These are phyloP conservation scores for Bicyclus anynana DNA, from an alignment of 1,140 invertebrate genomes.

Conservation along the genomic window DNA sequence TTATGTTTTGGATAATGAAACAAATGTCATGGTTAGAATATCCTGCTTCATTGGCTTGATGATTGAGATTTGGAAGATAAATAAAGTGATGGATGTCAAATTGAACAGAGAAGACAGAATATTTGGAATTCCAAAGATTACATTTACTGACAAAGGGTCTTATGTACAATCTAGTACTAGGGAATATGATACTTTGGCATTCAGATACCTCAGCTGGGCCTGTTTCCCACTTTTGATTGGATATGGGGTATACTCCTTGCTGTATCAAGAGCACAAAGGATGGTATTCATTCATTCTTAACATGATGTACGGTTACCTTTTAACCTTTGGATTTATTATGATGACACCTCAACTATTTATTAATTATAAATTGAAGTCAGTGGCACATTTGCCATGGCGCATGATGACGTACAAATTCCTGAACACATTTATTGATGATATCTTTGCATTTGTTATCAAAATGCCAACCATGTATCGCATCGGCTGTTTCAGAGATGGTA, in stretches of 20 bases:
- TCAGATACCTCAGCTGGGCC: constrained; percentile 97
- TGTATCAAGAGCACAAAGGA: constrained; percentile 98
- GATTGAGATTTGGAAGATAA: constrained; percentile 99
- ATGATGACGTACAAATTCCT: constrained; percentile 99
- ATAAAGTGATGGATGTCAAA: constrained; percentile 95
- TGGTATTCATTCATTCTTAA: constrained; percentile 97
- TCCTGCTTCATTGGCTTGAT: constrained; percentile 94
- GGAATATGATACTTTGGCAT: constrained; percentile 96
- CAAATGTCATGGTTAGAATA: constrained; percentile 96
- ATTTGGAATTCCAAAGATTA: constrained; percentile 89
- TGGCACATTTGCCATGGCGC: constrained; percentile 98
- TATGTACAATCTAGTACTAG: constrained; percentile 97
- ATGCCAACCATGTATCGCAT: constrained; percentile 98
- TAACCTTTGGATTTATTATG: constrained; percentile 99
- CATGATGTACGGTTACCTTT: constrained; percentile 98
- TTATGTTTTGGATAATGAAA: constrained; percentile 99
- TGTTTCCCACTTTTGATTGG: constrained; percentile 95
- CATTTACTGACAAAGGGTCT: constrained; percentile 95
- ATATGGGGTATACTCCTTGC: constrained; percentile 97
- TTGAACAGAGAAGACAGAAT: constrained; percentile 85
- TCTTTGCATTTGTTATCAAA: constrained; percentile 99
- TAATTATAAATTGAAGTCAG: constrained; percentile 99
- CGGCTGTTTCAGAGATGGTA: constrained; percentile 97
- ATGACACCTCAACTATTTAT: constrained; percentile 99
- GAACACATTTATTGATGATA: constrained; percentile 99